Evolutionary conservation across 2,113 vertebrate genomes (phyloP), one percentile per base, ranked within the genome.

Genomic region (Xiphophorus couchianus): DNA sequence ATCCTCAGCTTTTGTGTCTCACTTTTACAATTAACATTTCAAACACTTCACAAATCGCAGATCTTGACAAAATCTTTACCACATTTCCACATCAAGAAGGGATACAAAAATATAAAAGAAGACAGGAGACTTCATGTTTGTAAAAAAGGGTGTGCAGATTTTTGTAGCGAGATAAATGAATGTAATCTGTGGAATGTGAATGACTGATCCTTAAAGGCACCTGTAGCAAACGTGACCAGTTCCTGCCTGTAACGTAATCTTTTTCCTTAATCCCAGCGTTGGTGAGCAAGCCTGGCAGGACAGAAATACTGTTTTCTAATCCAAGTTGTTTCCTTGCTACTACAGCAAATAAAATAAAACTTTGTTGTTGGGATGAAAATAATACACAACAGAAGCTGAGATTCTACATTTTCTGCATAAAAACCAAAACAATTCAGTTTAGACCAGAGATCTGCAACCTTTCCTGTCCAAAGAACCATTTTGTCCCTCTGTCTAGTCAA

Each of bases 21-120:
- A 72, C 22, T 66, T 73, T 63, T 3, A 76, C 25, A 60, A 77
- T 71, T 39, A 78, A 13, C 73, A 64, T 17, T 61, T 66, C 35
- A 81, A 73, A 86, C 11, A 39, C 3, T 44, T 27, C 30, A 62
- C 17, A 60, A 4, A 25, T 66, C 0, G 44, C 4, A 60, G 33
- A 78, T 63, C 31, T 65, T 58, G 30, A 48, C 15, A n/a, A 39
- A 81, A 14, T 76, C 70, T 82, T 6, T 19, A 31, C 10, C 9
- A 25, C 11, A 80, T 82, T 83, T 81, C 9, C 77, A 83, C 54
- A 66, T 81, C 58, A 35, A 51, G 81, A 27, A 62, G 17, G 27
- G 48, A 62, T 2, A 29, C 5, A 14, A 4, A 62, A 71, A 71
- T 44, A 54, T 25, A 54, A 70, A 69, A 77, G 58, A 65, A 54